Evolutionary conservation across 2,888 invertebrate species (phyloP).

Genomic region (Eledona agricola): DNA sequence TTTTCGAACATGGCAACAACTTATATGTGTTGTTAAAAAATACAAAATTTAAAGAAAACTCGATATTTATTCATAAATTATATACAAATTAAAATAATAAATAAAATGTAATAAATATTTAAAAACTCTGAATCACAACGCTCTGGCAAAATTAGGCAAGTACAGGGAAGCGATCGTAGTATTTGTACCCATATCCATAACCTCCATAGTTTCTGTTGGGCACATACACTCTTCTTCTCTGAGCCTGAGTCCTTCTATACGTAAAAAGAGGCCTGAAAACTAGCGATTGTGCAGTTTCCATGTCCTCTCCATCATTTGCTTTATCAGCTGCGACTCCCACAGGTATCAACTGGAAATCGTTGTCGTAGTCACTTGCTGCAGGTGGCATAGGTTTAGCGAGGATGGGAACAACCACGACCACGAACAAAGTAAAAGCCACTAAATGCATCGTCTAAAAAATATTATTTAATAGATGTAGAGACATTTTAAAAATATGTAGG

Average conservation of each 20-base stretch:
- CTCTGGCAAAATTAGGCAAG: background rate
- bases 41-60: too few relatives aligned
- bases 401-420: slow-evolving; percentile 3
- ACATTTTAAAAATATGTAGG: background rate
- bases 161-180: slow-evolving; percentile 1
- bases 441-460: slow-evolving; percentile 11
- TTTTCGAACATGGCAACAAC: too few relatives aligned
- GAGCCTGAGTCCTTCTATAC: slow-evolving; percentile 8
- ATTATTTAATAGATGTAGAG: background rate
- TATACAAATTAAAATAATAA: background rate
- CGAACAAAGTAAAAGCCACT: background rate
- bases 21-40: too few relatives aligned
- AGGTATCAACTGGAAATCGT: background rate
- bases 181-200: too few relatives aligned
- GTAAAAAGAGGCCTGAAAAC: slow-evolving; percentile 12
- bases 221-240: slow-evolving; percentile 15
- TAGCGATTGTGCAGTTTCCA: slow-evolving; percentile 14
- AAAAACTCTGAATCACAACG: background rate
- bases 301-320: slow-evolving; percentile 4
- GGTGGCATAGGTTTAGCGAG: slow-evolving; percentile 4
- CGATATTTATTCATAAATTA: too few relatives aligned
- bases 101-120: background rate
- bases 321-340: background rate
- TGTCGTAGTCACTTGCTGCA: background rate
- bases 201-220: slow-evolving; percentile 2